Evolutionary conservation across 2,888 invertebrate species (phyloP).

Genomic region (Latrodectus hesperus): DNA sequence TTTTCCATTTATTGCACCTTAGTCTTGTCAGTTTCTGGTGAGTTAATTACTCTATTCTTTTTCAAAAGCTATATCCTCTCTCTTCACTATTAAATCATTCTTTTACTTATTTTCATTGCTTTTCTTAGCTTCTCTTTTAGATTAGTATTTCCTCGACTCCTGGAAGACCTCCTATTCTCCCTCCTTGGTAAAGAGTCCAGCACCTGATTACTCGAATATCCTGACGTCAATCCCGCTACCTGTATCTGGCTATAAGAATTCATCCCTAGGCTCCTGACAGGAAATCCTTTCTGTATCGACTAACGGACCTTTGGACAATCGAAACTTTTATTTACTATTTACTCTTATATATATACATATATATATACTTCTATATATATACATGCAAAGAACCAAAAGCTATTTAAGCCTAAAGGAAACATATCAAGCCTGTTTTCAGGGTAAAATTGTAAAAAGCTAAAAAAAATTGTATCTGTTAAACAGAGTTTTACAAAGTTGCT

Average conservation of each 20-base stretch:
- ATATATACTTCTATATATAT: constrained; percentile 63
- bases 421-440: constrained; percentile 70
- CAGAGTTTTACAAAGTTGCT: constrained; percentile 70
- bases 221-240: constrained; percentile 66
- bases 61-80: constrained; percentile 1
- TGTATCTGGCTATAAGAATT: constrained; percentile 69
- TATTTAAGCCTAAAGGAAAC: constrained; percentile 70
- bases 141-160: constrained; percentile 69
- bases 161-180: constrained; percentile 70
- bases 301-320: constrained; percentile 70
- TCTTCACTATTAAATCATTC: not conserved
- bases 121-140: constrained; percentile 68
- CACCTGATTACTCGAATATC: constrained; percentile 68
- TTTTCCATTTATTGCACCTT: constrained; percentile 69
- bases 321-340: constrained; percentile 68
- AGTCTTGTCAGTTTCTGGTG: constrained; percentile 69
- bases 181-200: constrained; percentile 70
- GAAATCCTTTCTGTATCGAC: constrained; percentile 68
- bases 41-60: constrained; percentile 29
- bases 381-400: constrained; percentile 69
- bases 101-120: constrained; percentile 11
- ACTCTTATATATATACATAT: constrained; percentile 68
- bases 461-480: constrained; percentile 70
- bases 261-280: constrained; percentile 69
- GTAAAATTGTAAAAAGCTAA: constrained; percentile 69